phyloP scores from a whole-genome alignment of 1,140 invertebrate genomes.

The Hyles vespertilio region DNA sequence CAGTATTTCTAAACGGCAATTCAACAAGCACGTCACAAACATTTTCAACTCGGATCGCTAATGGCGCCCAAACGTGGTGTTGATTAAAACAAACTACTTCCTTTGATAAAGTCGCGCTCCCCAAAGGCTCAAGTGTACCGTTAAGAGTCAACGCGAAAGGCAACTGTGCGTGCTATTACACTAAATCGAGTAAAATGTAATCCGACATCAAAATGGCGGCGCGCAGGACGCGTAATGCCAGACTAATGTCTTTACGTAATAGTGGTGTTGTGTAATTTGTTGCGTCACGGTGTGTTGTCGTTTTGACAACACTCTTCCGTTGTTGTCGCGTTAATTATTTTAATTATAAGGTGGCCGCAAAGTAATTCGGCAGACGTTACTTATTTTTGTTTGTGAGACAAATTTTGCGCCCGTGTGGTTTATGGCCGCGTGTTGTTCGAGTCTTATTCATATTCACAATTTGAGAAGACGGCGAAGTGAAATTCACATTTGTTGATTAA shows the following conservation, averaged over 20 bases:
- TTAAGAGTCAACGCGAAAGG: conserved; percentile 22
- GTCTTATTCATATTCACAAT: no score
- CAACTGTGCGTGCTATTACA: conserved; percentile 27
- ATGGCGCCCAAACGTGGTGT: conserved; percentile 22
- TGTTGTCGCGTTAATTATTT: conserved; percentile 10
- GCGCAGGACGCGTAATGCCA: conserved; percentile 28
- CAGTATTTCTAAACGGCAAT: no score
- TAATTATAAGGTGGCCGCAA: conserved; percentile 2
- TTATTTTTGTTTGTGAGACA: no score
- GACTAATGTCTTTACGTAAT: conserved; percentile 42
- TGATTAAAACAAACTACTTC: conserved; percentile 12
- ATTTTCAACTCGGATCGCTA: neutral
- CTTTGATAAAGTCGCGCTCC: no score
- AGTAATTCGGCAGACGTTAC: no score
- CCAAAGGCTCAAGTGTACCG: neutral
- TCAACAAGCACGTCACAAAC: no score
- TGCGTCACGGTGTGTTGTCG: neutral
- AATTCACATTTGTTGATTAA: no score
- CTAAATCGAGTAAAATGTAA: conserved; percentile 43
- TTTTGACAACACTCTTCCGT: conserved; percentile 6
- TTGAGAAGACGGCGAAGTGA: no score
- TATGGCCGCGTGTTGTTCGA: no score
- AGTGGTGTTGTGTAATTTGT: conserved; percentile 36
- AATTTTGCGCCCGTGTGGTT: no score
- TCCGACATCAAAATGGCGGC: conserved; percentile 34